Evolutionary conservation across 1,140 invertebrate genomes (phyloP), one percentile per base, ranked within the genome.

Genomic region (Solenopsis invicta): DNA sequence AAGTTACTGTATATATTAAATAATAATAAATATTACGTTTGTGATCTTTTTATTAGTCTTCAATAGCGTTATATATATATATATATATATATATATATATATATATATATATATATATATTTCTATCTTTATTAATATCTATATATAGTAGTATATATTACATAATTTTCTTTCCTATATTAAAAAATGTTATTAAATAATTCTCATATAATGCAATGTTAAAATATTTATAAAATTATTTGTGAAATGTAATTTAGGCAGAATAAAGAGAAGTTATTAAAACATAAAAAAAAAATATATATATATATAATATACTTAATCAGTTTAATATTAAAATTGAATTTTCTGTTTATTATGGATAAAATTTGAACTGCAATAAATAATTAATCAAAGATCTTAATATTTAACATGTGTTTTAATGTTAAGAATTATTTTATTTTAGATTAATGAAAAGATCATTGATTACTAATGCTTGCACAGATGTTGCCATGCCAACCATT

Each of bases 401-500:
- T 29, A 6, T 61, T 10, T 24, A 61, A 61, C 0, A 61, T 61
- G 10, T 61, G 21, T 13, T 24, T 61, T 21, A 21, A 21, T 12
- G 0, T 34, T 34, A 56, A 34, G 29, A 64, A 34, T 37, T 78
- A 21, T 50, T 56, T 41, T n/a, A 78, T 37, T 56, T 48, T 56
- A 37, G 5, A 41, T 12, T 66, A 34, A 12, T 56, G n/a, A 48
- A 78, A 24, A 69, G 10, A 18, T 4, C 45, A 90, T 87, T 87
- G 81, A 87, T 91, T 37, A 85, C 64, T 41, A 82, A 75, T 90
- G 71, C 82, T 89, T 81, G n/a, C 77, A 59, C 67, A 67, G 12
- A 59, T 71, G 88, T 92, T 92, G 50, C 87, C 88, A 77, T 90
- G 87, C 77, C 76, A 88, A 93, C 90, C 56, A 12, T 52, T 75